phyloP scores from a whole-genome alignment of 2,113 vertebrate species.

The Sinocyclocheilus rhinocerous region DNA sequence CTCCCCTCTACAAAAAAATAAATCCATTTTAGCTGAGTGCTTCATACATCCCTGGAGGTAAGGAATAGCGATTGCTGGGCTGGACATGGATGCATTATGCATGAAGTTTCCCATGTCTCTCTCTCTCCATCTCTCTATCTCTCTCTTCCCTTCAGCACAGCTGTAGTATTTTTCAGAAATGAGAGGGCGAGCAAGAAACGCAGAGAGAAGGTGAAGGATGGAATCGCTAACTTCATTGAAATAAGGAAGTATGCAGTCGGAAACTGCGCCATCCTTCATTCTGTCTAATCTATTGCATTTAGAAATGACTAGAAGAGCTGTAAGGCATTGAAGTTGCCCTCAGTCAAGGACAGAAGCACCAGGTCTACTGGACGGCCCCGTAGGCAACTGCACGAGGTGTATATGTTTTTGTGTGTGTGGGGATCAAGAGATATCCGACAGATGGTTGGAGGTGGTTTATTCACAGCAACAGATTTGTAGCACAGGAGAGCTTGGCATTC shows the following conservation, averaged over 20 bases:
- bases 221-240: conserved; percentile 15
- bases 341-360: conserved; percentile 17
- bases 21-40: conserved; percentile 54
- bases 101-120: conserved; percentile 48
- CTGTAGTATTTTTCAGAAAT: conserved; percentile 52
- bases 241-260: conserved; percentile 35
- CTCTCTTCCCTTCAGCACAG: conserved; percentile 34
- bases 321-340: conserved; percentile 25
- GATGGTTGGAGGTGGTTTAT: conserved; percentile 54
- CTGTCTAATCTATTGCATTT: conserved; percentile 30
- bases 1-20: conserved; percentile 38
- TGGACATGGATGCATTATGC: conserved; percentile 57
- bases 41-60: conserved; percentile 54
- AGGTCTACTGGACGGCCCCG: background rate
- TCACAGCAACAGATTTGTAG: conserved; percentile 57
- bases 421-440: conserved; percentile 49
- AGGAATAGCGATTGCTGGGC: conserved; percentile 53
- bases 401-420: conserved; percentile 6
- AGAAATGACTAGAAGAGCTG: background rate
- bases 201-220: conserved; percentile 36
- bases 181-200: conserved; percentile 33
- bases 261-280: conserved; percentile 20
- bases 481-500: conserved; percentile 26
- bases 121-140: conserved; percentile 42
- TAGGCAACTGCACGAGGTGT: conserved; percentile 16